Conservation (phyloP, 2,888 invertebrate species). For the Agrochola circellaris region DNA sequence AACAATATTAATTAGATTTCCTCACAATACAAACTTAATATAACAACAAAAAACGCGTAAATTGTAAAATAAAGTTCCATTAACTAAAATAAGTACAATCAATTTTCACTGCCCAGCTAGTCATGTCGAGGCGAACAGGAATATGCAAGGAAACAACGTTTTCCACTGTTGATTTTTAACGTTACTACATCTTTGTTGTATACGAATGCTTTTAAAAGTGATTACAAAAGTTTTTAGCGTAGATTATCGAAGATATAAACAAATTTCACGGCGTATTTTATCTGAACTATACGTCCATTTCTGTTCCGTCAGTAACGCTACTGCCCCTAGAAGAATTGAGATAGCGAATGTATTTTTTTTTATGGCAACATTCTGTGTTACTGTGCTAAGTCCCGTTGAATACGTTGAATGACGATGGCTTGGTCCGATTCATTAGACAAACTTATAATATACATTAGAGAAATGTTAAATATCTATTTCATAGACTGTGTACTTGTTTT, state of each 20-base stretch:
- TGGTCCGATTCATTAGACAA: constrained; percentile 60
- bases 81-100: constrained; percentile 57
- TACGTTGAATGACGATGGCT: constrained; percentile 44
- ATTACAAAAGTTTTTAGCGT: constrained; percentile 88
- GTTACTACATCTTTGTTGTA: constrained; percentile 85
- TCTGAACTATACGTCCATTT: constrained; percentile 88
- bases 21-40: constrained; percentile 71
- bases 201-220: constrained; percentile 84
- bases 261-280: constrained; percentile 85
- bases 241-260: constrained; percentile 90
- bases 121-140: constrained; percentile 74
- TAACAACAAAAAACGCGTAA: constrained; percentile 67
- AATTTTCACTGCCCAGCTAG: constrained; percentile 64
- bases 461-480: neutral
- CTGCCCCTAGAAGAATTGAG: constrained; percentile 86
- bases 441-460: accelerated
- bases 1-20: constrained; percentile 66
- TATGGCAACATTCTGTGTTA: constrained; percentile 82
- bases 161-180: constrained; percentile 78
- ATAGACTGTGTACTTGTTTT: neutral
- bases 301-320: constrained; percentile 86
- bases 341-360: constrained; percentile 81
- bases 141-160: constrained; percentile 81
- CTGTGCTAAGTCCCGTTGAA: constrained; percentile 61
- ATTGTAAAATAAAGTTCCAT: constrained; percentile 66